Percentiles rank a stretch among this genome's conserved stretches.
Conservation (phyloP, 2,113 vertebrate species). For the Eira barbara region DNA sequence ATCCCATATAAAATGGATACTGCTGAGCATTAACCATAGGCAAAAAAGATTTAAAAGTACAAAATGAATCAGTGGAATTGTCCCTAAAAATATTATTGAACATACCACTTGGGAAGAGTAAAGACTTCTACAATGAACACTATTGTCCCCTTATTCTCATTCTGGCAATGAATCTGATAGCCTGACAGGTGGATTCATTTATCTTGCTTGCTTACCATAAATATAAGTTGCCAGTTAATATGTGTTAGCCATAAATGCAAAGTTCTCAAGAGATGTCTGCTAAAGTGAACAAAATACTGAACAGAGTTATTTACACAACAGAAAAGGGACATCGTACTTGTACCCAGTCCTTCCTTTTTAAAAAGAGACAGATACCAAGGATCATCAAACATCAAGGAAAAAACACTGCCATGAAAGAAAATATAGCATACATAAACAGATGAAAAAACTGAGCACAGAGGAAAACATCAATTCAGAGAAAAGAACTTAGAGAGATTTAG, state of each 20-base stretch:
- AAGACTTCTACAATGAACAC: not conserved
- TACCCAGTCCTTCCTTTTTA: not conserved
- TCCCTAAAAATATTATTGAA: not conserved
- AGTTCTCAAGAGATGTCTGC: not conserved
- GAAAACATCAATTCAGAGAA: not conserved
- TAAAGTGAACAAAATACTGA: not conserved
- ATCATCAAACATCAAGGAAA: not conserved
- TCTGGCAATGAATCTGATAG: not conserved
- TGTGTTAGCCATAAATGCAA: not conserved
- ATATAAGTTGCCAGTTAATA: not conserved
- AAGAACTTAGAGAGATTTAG: not conserved
- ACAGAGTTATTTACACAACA: not conserved
- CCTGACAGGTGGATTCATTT: not conserved
- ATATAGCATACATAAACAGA: not conserved
- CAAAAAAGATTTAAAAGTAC: not conserved
- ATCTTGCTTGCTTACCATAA: not conserved
- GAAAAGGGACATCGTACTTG: not conserved
- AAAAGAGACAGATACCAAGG: not conserved
- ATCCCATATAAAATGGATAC: not conserved
- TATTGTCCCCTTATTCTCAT: not conserved
- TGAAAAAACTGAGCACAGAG: not conserved
- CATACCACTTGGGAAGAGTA: not conserved
- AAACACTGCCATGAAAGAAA: not conserved
- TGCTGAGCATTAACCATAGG: not conserved
- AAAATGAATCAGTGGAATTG: not conserved